Percentiles rank a stretch among this genome's conserved stretches.
These are phyloP conservation scores for Platyrinchus mystaceus DNA, from an alignment of 2,797 vertebrate genomes.

Conservation along the genomic window DNA sequence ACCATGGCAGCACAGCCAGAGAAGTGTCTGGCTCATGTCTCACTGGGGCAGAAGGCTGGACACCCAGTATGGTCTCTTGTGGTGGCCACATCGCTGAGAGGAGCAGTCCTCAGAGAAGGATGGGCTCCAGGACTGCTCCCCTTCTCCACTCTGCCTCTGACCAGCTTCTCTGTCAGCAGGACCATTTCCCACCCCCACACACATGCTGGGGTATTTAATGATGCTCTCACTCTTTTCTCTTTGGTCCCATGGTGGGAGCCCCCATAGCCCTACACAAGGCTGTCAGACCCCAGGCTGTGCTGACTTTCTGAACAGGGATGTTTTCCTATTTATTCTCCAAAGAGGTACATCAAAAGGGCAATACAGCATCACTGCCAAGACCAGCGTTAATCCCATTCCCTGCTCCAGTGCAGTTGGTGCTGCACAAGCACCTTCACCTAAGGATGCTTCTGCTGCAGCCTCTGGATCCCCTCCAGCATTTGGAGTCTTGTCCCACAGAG, in stretches of 20 bases:
- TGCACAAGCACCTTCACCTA: not conserved
- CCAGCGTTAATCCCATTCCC: not conserved
- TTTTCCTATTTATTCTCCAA: not conserved
- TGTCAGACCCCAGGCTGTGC: not conserved
- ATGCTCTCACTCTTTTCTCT: not conserved
- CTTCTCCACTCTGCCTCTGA: not conserved
- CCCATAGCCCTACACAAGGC: not conserved
- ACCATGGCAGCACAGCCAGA: not conserved
- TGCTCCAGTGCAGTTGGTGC: not conserved
- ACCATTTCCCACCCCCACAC: not conserved
- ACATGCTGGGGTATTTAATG: not conserved
- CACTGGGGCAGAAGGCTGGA: not conserved
- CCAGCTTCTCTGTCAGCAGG: not conserved
- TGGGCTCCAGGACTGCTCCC: not conserved
- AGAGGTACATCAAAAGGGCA: accelerated
- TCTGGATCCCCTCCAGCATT: not conserved
- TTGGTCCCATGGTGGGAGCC: not conserved
- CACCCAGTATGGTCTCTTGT: not conserved
- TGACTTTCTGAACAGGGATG: not conserved
- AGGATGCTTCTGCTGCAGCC: not conserved
- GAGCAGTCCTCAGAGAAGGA: not conserved
- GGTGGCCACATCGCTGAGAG: not conserved
- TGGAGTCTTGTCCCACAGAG: not conserved
- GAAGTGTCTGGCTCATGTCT: not conserved
- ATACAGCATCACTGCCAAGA: not conserved